Evolutionary conservation across 2,888 invertebrate species (phyloP).

Genomic region (Phyllotreta cruciferae): DNA sequence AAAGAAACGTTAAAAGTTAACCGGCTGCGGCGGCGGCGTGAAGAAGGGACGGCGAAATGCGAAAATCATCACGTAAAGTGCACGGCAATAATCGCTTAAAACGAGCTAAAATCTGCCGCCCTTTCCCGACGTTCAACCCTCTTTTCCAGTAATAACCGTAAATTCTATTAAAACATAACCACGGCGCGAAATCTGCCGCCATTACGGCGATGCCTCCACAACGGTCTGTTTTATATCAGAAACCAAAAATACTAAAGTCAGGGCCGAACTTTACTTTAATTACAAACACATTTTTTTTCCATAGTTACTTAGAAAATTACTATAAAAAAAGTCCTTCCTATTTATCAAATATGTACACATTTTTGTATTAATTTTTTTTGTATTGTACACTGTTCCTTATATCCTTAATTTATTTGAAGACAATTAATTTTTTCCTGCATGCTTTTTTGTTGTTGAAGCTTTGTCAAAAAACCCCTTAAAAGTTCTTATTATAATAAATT

Average conservation of each 20-base stretch:
- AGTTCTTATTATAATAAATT: too few relatives aligned
- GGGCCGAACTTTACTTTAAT: conserved; percentile 6
- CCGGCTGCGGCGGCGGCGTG: conserved; percentile 7
- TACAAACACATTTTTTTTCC: not conserved
- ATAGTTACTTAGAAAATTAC: not conserved
- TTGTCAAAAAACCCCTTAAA: too few relatives aligned
- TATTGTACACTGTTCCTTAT: too few relatives aligned
- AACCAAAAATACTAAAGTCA: conserved; percentile 24
- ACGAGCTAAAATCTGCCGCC: conserved; percentile 56
- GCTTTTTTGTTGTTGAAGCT: too few relatives aligned
- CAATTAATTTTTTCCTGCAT: too few relatives aligned
- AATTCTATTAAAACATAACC: conserved; percentile 65
- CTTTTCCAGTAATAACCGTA: conserved; percentile 61
- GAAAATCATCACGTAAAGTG: conserved; percentile 57
- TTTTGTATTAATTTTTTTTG: too few relatives aligned
- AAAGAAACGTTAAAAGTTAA: conserved; percentile 7
- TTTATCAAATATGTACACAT: too few relatives aligned
- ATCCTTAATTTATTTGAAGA: too few relatives aligned
- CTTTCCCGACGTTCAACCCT: conserved; percentile 52
- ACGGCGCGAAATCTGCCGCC: conserved; percentile 63
- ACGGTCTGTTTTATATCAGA: conserved; percentile 59
- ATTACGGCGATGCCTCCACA: conserved; percentile 59
- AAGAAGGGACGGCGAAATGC: conserved; percentile 28
- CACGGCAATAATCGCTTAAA: conserved; percentile 57
- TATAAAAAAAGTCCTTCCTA: not conserved